These are phyloP conservation scores for Apoderus coryli DNA, from an alignment of 2,888 invertebrate species.

Conservation along the genomic window DNA sequence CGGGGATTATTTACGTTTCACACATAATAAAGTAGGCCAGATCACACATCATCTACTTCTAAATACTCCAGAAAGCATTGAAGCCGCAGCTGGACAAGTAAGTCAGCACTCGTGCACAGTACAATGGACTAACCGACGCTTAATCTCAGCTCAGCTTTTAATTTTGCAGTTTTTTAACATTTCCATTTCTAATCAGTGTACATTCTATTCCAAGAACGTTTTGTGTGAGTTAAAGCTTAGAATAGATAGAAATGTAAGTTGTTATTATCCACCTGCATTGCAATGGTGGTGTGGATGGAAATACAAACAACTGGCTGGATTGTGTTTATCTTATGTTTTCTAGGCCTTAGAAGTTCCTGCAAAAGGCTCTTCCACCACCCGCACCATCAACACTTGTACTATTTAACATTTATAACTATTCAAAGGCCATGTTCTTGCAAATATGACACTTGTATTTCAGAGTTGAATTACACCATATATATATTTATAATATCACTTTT, in stretches of 20 bases:
- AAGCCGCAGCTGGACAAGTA: constrained; percentile 26
- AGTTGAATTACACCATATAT: constrained; percentile 23
- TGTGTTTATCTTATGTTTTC: no score
- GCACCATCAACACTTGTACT: constrained; percentile 22
- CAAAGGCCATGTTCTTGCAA: constrained; percentile 35
- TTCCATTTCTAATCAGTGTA: constrained; percentile 32
- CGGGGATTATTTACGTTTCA: constrained; percentile 9
- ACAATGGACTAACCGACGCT: constrained; percentile 36
- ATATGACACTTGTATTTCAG: constrained; percentile 28
- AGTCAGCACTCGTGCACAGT: constrained; percentile 35
- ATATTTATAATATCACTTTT: constrained; percentile 21
- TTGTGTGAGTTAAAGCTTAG: constrained; percentile 32
- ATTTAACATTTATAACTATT: constrained; percentile 23
- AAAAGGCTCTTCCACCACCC: constrained; percentile 17
- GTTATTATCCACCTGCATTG: no score
- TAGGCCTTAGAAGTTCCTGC: constrained; percentile 16
- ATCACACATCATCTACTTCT: no score
- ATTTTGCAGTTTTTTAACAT: constrained; percentile 32
- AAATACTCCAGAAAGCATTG: constrained; percentile 2
- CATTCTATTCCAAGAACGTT: constrained; percentile 27
- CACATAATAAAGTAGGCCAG: no score
- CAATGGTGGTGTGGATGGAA: no score
- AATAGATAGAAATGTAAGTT: no score
- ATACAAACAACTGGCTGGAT: constrained; percentile 15
- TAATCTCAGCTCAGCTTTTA: constrained; percentile 37